These are phyloP conservation scores for Leuctra nigra DNA, from an alignment of 2,888 invertebrate species.

Conservation along the genomic window DNA sequence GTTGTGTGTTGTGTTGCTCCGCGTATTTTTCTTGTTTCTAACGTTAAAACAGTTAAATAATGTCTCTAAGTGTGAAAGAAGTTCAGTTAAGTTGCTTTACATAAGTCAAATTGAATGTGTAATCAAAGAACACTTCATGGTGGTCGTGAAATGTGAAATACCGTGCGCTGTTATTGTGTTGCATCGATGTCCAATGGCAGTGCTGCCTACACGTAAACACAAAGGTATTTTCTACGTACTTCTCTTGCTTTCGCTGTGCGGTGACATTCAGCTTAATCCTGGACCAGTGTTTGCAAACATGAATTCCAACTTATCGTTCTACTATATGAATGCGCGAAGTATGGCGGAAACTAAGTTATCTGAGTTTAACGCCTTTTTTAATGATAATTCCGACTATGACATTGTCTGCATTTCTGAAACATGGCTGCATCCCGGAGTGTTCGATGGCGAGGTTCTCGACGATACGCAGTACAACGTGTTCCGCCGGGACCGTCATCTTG, in stretches of 20 bases:
- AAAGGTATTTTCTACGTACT: no score
- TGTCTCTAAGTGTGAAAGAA: no score
- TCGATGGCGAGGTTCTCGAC: background rate
- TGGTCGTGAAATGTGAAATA: background rate
- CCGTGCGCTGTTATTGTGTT: background rate
- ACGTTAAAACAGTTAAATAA: background rate
- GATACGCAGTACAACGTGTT: background rate
- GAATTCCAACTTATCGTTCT: no score
- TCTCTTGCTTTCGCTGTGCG: background rate
- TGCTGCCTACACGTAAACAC: no score
- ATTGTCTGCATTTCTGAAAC: background rate
- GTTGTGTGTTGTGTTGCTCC: background rate
- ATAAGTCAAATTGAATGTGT: no score
- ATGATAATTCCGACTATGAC: background rate
- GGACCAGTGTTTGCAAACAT: no score
- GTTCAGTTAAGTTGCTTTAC: no score
- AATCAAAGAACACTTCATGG: background rate
- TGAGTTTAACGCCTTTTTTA: background rate
- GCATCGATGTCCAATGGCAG: background rate
- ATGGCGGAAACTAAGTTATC: background rate
- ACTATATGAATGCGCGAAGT: constrained; percentile 4
- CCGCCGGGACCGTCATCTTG: background rate
- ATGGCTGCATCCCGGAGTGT: background rate
- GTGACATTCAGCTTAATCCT: constrained; percentile 1
- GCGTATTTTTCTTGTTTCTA: background rate